Evolutionary conservation across 2,888 invertebrate species (phyloP), one percentile per base, ranked within the genome.

Genomic region (Noctuana brunneofusca): DNA sequence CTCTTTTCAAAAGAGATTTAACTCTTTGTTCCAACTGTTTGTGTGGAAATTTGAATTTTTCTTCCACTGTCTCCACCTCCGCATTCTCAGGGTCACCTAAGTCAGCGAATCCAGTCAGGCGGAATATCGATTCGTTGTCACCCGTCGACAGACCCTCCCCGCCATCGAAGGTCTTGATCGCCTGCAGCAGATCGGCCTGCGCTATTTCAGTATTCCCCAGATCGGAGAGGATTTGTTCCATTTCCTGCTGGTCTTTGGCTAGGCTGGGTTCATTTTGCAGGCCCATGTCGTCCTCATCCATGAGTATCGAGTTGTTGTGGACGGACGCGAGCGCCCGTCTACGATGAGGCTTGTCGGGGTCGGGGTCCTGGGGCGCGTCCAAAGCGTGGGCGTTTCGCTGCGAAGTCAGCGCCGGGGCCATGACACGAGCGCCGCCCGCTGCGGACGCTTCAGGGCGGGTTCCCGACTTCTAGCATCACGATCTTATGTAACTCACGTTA

Each of bases 341-440:
- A 41, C 78, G 81, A 68, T 78, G 79, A 68, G 68, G 66, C 68
- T 77, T 82, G 64, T 83, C 82, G 62, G 73, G 71, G 63, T 80
- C 82, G 60, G 73, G 71, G 63, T 80, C 80, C 69, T 76, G 76
- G 67, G 77, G 70, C 71, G 78, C 71, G 74, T 78, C 77, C 69
- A 75, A 75, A 78, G 83, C 82, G 75, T 75, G 83, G 73, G 82
- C 80, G 79, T 82, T 89, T 72, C 86, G 89, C 79, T 92, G 87
- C 93, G 96, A 96, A 84, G 97, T 96, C 91, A 97, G 95, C 93
- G 97, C 97, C 93, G 97, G 97, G 94, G 97, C 97, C 97, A 97
- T 97, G 94, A 96, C 93, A 95, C 94, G 92, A 93, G 93, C 93
- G 69, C 67, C 82, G 85, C 92, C 87, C 87, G 88, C 92, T 92